Conservation (phyloP, 1,140 invertebrate species). For the Acyrthosiphon pisum region DNA sequence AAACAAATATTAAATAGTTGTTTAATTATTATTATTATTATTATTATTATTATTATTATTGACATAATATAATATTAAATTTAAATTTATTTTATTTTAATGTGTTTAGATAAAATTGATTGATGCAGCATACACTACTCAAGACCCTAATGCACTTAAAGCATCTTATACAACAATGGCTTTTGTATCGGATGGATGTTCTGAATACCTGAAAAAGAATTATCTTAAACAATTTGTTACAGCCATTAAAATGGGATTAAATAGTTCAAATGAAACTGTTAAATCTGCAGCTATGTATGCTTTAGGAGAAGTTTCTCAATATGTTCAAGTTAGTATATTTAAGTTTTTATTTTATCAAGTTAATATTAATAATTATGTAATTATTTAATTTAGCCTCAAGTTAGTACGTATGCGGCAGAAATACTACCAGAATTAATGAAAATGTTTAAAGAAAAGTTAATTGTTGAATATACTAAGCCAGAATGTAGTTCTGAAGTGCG, state of each 20-base stretch:
- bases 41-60: no score
- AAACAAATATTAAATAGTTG: not conserved
- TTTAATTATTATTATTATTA: no score
- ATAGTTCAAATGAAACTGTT: conserved; percentile 69
- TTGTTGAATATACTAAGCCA: conserved; percentile 33
- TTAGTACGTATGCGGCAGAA: conserved; percentile 75
- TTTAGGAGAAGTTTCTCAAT: conserved; percentile 82
- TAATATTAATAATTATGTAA: conserved; percentile 38
- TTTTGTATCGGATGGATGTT: conserved; percentile 81
- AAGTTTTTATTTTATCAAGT: conserved; percentile 1
- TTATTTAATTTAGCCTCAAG: conserved; percentile 67
- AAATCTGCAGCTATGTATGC: conserved; percentile 81
- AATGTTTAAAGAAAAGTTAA: conserved; percentile 67
- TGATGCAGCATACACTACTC: conserved; percentile 70
- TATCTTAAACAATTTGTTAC: conserved; percentile 75
- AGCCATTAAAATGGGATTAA: conserved; percentile 75
- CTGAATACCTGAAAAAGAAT: conserved; percentile 76
- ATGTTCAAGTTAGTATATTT: conserved; percentile 69
- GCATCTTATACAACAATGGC: conserved; percentile 78
- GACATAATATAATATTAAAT: no score
- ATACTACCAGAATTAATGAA: conserved; percentile 78
- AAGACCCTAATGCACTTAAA: conserved; percentile 70
- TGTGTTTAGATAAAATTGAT: conserved; percentile 67
- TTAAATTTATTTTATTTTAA: not conserved
- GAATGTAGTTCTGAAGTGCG: conserved; percentile 53